Conservation (phyloP, 2,888 invertebrate genomes). For the Endotricha flammealis region DNA sequence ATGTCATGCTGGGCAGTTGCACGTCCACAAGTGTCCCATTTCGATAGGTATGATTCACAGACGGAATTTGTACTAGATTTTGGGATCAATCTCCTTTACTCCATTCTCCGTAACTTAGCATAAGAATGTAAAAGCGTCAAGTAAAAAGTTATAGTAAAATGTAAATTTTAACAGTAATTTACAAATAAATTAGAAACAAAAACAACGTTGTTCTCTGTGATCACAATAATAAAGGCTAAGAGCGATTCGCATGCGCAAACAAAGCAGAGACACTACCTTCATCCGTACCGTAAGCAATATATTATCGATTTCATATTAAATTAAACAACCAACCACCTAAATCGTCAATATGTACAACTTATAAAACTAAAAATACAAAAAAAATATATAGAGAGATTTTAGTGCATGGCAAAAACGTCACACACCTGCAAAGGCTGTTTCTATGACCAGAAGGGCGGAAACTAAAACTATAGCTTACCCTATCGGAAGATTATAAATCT, state of each 20-base stretch:
- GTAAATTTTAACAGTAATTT: conserved; percentile 65
- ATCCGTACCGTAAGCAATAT: conserved; percentile 50
- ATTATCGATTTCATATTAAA: conserved; percentile 57
- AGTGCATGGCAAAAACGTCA: conserved; percentile 39
- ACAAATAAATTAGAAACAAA: conserved; percentile 78
- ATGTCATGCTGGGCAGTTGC: conserved; percentile 15
- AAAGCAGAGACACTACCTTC: conserved; percentile 39
- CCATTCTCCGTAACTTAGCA: conserved; percentile 22
- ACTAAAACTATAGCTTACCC: conserved; percentile 33
- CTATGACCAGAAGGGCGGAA: conserved; percentile 49
- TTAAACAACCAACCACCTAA: conserved; percentile 67
- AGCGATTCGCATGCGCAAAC: conserved; percentile 25
- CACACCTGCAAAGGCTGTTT: conserved; percentile 24
- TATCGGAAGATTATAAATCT: conserved; percentile 45
- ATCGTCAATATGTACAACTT: conserved; percentile 54
- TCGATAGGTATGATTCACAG: conserved; percentile 22
- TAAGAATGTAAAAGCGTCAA: too few species aligned
- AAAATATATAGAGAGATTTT: conserved; percentile 68
- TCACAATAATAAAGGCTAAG: conserved; percentile 54
- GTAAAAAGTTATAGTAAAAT: conserved; percentile 30
- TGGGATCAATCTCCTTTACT: conserved; percentile 57
- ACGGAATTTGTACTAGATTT: conserved; percentile 51
- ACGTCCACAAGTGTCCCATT: conserved; percentile 12
- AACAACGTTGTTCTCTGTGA: conserved; percentile 73
- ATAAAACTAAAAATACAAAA: conserved; percentile 46